phyloP scores from a whole-genome alignment of 1,140 invertebrate species.

The Bombus waltoni region DNA sequence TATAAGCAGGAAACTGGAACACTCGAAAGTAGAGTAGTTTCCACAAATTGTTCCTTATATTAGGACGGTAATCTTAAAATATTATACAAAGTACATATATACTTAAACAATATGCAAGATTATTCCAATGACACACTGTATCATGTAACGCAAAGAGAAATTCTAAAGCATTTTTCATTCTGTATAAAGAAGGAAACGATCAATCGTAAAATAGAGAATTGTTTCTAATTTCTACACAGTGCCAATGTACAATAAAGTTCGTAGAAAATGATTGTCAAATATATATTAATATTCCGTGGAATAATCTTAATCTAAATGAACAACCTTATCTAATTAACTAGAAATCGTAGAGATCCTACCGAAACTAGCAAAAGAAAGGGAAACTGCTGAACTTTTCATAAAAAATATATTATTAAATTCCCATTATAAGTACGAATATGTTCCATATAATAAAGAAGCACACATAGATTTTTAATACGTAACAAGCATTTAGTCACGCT shows the following conservation, averaged over 20 bases:
- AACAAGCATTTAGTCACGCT: background rate
- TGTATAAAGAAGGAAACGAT: too few relatives aligned
- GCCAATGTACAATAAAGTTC: background rate
- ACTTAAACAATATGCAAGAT: conserved; percentile 9
- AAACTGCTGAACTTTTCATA: background rate
- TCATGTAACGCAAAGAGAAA: background rate
- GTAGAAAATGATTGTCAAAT: background rate
- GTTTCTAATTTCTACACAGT: background rate
- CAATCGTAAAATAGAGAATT: background rate
- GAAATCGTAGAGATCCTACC: background rate
- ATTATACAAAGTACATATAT: conserved; percentile 2
- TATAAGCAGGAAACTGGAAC: conserved; percentile 26
- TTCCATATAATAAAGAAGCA: conserved; percentile 22
- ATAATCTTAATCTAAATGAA: background rate
- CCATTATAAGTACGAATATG: conserved; percentile 13
- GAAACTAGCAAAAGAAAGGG: background rate
- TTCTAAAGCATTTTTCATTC: background rate
- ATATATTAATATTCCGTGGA: background rate
- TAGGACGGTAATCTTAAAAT: conserved; percentile 9
- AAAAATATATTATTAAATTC: conserved; percentile 37
- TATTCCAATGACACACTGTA: background rate
- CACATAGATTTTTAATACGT: background rate
- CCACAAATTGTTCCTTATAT: conserved; percentile 14
- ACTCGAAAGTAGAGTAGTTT: conserved; percentile 7
- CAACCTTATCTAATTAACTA: background rate